Base-by-base conservation (phyloP, 2,113 vertebrate genomes). In the Ursus arctos region DNA sequence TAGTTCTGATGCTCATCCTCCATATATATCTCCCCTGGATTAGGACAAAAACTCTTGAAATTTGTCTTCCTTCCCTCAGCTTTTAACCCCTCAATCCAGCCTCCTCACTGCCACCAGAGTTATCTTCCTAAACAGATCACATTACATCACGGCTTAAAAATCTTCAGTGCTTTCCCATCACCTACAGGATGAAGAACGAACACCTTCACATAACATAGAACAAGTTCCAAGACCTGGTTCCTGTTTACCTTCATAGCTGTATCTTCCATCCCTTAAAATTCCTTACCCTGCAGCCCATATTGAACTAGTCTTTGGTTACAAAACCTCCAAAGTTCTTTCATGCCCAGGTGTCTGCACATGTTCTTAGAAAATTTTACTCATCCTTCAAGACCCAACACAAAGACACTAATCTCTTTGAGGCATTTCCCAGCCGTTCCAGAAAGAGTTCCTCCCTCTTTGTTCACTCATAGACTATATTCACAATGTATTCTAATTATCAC, bases 401-500 rank as follows among this genome's bases (percentile, higher is more conserved):
- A 92, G 53, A 61, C 18, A 18, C 10, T 28, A 33, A 72, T 55
- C 2, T 90, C 47, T 96, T 61, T 85, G n/a, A 93, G 82, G 2
- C 36, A 43, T 93, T 77, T 12, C 28, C 19, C 8, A 85, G 65
- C 16, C 11, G 77, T 95, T 93, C 76, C 65, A 95, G 81, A 77
- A 74, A 95, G 55, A 96, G 63, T 81, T n/a, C 18, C 13, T 85
- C 24, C 80, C 15, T 92, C 83, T 74, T 49, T 88, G 76, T 93
- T 96, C 85, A 72, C 47, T 88, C 47, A 47, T 88, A 95, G 53
- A 55, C 14, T 10, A 22, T 57, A 65, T 93, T 86, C 71, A 82
- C 84, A 83, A 74, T 90, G 40, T 43, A 94, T 77, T 96, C 76
- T 91, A 93, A 97, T 96, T 96, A 94, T 93, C 90, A 96, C 76